These are phyloP conservation scores for Alviniconcha marisindica DNA, from an alignment of 1,140 invertebrate genomes.

Conservation along the genomic window DNA sequence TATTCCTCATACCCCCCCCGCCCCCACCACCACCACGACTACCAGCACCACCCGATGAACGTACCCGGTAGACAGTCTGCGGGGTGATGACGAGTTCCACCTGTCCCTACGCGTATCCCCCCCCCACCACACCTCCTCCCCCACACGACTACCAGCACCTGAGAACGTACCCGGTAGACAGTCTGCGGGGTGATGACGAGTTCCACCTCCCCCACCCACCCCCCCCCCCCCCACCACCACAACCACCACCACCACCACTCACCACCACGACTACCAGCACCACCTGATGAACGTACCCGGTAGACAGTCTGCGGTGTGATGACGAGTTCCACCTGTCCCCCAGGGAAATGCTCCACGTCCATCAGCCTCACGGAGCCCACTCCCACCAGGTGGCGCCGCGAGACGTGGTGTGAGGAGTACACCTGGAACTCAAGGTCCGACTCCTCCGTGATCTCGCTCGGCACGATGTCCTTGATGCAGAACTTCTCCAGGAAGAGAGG, in stretches of 20 bases:
- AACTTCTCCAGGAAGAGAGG: constrained; percentile 72
- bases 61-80: constrained; percentile 70
- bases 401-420: constrained; percentile 69
- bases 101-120: constrained; percentile 57
- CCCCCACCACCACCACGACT: too few species aligned
- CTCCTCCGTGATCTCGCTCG: constrained; percentile 63
- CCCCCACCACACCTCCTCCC: neutral
- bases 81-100: constrained; percentile 66
- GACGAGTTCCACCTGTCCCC: constrained; percentile 64
- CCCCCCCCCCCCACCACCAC: too few species aligned
- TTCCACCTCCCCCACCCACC: constrained; percentile 64
- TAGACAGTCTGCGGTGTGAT: constrained; percentile 70
- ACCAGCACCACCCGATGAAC: too few species aligned
- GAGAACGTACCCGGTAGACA: constrained; percentile 66
- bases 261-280: too few species aligned
- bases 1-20: too few species aligned
- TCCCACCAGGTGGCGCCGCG: constrained; percentile 66
- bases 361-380: constrained; percentile 63
- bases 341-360: constrained; percentile 62
- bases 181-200: constrained; percentile 68
- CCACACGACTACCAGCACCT: too few species aligned
- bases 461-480: constrained; percentile 65
- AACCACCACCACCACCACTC: too few species aligned
- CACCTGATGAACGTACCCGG: constrained; percentile 59
- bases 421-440: constrained; percentile 70